Conservation (phyloP, 2,113 vertebrate genomes). For the Neolamprologus brichardi region DNA sequence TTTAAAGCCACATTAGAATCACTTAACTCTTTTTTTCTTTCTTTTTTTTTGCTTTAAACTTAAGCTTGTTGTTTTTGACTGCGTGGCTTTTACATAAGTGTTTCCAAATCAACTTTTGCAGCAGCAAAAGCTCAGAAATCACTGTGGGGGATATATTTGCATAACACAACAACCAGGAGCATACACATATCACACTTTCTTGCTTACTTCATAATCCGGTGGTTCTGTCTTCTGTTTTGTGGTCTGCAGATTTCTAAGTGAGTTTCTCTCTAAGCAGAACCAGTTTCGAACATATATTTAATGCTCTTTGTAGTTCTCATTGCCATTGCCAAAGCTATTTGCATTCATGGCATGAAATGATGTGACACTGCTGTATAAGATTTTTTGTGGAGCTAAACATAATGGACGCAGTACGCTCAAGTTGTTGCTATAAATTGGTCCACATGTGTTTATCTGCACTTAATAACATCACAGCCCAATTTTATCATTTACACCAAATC, state of each 20-base stretch:
- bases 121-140: constrained; percentile 10
- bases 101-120: background rate
- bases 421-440: background rate
- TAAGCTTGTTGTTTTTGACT: background rate
- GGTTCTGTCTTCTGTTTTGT: background rate
- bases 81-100: background rate
- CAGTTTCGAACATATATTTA: background rate
- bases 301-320: background rate
- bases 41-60: background rate
- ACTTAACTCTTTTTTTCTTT: background rate
- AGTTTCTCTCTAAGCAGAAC: background rate
- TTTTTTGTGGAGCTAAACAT: background rate
- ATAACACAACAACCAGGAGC: background rate
- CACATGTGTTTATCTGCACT: background rate
- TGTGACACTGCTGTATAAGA: background rate
- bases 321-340: background rate
- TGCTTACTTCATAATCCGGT: background rate
- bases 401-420: background rate
- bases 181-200: background rate
- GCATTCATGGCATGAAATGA: background rate
- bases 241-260: background rate
- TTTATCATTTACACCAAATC: background rate
- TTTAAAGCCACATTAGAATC: background rate
- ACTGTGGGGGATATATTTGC: constrained; percentile 16
- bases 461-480: background rate